Conservation (phyloP, 2,888 invertebrate species). For the Lycaena phlaeas region DNA sequence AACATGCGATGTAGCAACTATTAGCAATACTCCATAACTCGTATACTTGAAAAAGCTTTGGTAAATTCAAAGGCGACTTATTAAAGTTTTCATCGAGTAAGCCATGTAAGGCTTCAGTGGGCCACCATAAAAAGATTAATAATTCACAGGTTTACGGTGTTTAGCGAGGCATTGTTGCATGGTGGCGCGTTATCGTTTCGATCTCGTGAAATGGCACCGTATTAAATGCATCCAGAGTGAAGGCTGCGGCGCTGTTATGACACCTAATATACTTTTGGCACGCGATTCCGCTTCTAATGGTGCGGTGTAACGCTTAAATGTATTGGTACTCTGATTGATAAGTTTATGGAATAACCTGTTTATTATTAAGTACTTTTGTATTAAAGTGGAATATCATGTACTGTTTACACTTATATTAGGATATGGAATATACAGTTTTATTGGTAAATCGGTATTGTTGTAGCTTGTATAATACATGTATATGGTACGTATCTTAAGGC, state of each 20-base stretch:
- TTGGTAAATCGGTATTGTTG: too few relatives aligned
- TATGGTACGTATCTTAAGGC: too few relatives aligned
- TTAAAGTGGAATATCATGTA: constrained; percentile 1
- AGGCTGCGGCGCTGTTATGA: constrained; percentile 53
- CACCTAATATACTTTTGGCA: constrained; percentile 63
- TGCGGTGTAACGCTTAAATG: constrained; percentile 32
- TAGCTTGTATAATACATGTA: too few relatives aligned
- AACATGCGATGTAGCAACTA: constrained; percentile 13
- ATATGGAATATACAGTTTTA: too few relatives aligned
- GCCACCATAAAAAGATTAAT: constrained; percentile 64
- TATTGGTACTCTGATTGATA: constrained; percentile 39
- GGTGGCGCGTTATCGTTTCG: constrained; percentile 46
- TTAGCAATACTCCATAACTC: constrained; percentile 10
- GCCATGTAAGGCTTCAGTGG: constrained; percentile 38
- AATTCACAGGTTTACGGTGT: constrained; percentile 71
- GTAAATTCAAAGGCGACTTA: constrained; percentile 58
- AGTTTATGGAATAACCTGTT: constrained; percentile 18
- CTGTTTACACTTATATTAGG: too few relatives aligned
- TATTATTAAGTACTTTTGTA: constrained; percentile 7
- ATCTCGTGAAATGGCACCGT: constrained; percentile 53
- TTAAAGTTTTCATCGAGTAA: constrained; percentile 62
- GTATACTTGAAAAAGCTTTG: constrained; percentile 15
- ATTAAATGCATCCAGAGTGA: constrained; percentile 44
- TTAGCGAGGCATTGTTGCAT: constrained; percentile 61
- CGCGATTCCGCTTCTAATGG: constrained; percentile 52